These are phyloP conservation scores for Melanotaenia duboulayi DNA, from an alignment of 2,113 vertebrate species.

Conservation along the genomic window DNA sequence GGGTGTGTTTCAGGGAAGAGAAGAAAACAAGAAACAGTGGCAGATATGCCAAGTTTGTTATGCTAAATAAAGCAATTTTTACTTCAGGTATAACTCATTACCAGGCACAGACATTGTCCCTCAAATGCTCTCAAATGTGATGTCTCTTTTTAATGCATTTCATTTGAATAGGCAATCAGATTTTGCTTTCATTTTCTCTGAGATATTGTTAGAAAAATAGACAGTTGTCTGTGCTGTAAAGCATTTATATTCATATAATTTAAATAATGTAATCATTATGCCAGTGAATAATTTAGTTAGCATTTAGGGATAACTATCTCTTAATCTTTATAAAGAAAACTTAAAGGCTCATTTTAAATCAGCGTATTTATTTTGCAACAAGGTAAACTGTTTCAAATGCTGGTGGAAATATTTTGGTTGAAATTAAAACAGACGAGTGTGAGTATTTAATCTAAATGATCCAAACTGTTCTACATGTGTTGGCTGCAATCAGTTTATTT, in stretches of 20 bases:
- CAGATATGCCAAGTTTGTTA: conserved; percentile 14
- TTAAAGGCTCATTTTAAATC: neutral
- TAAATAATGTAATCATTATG: neutral
- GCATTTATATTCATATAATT: conserved; percentile 30
- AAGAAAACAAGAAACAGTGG: conserved; percentile 5
- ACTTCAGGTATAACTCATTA: conserved; percentile 12
- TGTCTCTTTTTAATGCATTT: neutral
- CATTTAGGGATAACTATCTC: conserved; percentile 22
- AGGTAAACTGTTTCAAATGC: conserved; percentile 5
- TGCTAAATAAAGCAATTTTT: conserved; percentile 7
- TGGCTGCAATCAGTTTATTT: neutral
- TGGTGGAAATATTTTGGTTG: neutral
- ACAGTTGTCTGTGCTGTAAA: neutral
- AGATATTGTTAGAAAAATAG: neutral
- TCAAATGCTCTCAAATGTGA: neutral
- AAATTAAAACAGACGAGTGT: conserved; percentile 4
- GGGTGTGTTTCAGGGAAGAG: neutral
- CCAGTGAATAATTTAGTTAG: conserved; percentile 4
- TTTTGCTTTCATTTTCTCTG: conserved; percentile 20
- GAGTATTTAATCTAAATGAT: neutral
- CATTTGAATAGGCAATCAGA: too few species aligned
- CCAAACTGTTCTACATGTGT: conserved; percentile 1
- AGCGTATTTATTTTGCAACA: conserved; percentile 29
- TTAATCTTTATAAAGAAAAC: conserved; percentile 9
- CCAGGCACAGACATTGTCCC: conserved; percentile 1